Base-by-base conservation (phyloP, 2,797 vertebrate genomes). In the Xenopus petersii region DNA sequence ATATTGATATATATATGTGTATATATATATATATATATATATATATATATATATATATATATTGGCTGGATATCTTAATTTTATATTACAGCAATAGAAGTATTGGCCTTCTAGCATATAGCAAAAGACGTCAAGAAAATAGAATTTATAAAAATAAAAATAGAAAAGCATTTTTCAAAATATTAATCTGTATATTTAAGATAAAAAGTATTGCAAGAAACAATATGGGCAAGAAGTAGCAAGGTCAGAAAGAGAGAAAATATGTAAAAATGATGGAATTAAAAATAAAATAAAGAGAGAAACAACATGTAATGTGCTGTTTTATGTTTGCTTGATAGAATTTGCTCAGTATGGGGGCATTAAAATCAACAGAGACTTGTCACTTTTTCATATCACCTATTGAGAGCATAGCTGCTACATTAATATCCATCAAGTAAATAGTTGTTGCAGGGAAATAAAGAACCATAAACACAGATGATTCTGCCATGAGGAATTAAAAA, bases 401-500 rank as follows among this genome's bases (percentile, higher is more conserved):
- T 84, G 42, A 62, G 67, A 73, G 3, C 17, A 64, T 66, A 80
- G n/a, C 66, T 73, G 64, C 16, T 64, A 71, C 67, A 51, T 30
- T 74, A 42, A 30, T 47, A 73, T 74, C 79, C 69, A 79, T 80
- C 81, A 79, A 77, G 79, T 71, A 82, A 86, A 75, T 73, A 65
- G 71, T 79, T 86, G 82, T 83, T 81, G 73, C 79, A 81, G 75
- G 79, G 73, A 79, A 70, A 59, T 64, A 80, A 82, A 85, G 85
- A 86, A 90, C 84, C 63, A 84, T 83, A 84, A 85, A 84, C 81
- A 83, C 84, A 88, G 85, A 82, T 74, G 82, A 84, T 83, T 81
- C 81, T 75, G 71, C 83, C 55, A 4, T 70, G 71, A 66, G 70
- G 85, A 77, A 83, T 87, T 83, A 79, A 87, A 89, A 85, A 85